These are phyloP conservation scores for Echinops telfairi DNA, from an alignment of 2,113 vertebrate genomes.

Conservation along the genomic window DNA sequence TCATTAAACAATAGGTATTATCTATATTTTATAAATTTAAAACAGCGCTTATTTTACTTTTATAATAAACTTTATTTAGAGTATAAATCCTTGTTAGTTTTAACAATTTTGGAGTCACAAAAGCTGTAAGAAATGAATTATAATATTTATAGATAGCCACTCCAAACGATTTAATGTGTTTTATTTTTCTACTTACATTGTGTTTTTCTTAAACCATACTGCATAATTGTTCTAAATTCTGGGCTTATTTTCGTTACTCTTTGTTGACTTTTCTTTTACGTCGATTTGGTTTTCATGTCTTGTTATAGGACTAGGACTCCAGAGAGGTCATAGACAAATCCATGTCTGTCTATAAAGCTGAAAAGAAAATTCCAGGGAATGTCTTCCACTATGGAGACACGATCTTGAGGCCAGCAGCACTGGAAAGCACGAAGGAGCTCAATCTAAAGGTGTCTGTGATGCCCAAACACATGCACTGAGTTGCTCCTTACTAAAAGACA, in stretches of 20 bases:
- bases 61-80: conserved; percentile 10
- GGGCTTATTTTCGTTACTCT: not conserved
- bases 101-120: not conserved
- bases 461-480: not conserved
- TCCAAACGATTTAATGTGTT: not conserved
- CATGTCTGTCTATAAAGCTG: conserved; percentile 1
- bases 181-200: not conserved
- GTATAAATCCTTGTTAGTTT: not conserved
- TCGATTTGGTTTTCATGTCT: conserved; percentile 38
- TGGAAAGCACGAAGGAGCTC: not conserved
- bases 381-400: not conserved
- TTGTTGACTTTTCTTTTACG: conserved; percentile 30
- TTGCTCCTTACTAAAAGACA: not conserved
- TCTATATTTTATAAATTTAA: conserved; percentile 17
- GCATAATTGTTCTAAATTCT: conserved; percentile 3
- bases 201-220: not conserved
- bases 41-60: not conserved
- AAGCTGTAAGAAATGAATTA: not conserved
- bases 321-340: not conserved
- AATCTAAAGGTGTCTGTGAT: not conserved
- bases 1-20: not conserved
- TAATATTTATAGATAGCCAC: not conserved
- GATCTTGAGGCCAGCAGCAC: not conserved
- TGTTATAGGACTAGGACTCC: not conserved
- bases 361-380: conserved; percentile 50